Evolutionary conservation across 1,140 invertebrate genomes (phyloP), one percentile per base, ranked within the genome.

Genomic region (Cherax quadricarinatus): DNA sequence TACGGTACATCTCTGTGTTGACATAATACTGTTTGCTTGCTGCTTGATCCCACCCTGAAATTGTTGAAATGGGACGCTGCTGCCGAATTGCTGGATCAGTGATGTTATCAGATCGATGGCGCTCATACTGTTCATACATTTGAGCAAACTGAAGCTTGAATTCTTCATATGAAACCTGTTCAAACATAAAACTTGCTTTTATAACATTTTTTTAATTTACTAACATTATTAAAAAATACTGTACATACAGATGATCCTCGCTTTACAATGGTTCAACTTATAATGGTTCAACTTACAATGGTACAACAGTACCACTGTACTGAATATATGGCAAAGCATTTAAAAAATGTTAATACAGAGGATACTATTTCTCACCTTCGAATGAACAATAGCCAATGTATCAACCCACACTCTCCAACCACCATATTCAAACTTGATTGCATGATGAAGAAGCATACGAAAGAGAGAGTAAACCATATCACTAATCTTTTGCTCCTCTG

Each of bases 361-460:
- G 6, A 70, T 21, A 18, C 21, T 70, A n/a, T 70, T 70, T n/a
- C 66, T 70, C 95, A 99, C 98, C 96, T 99, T 99, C 1, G 99
- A 99, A 96, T 99, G 99, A 21, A 99, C 98, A 94, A 99, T 99
- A 7, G 99, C 99, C 78, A 99, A 95, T 0, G 99, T 99, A 95
- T 99, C 99, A 10, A 99, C 99, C 99, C 99, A 99, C 14, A 99
- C 99, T 94, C 99, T 96, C 99, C 99, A 99, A 21, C 99, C 99
- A n/a, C 99, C 99, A 94, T 99, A 99, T 95, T 99, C 99, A 94
- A 98, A 98, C 95, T 99, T 99, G 88, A 99, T 99, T 21, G 99
- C 99, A 95, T 99, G 99, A 95, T 99, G 99, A 6, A 99, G 95
- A 48, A 99, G 96, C 98, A 99, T 99, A 6, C 98, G 96, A 95